These are phyloP conservation scores for Procambarus virginalis DNA, from an alignment of 1,140 invertebrate species.

Conservation along the genomic window DNA sequence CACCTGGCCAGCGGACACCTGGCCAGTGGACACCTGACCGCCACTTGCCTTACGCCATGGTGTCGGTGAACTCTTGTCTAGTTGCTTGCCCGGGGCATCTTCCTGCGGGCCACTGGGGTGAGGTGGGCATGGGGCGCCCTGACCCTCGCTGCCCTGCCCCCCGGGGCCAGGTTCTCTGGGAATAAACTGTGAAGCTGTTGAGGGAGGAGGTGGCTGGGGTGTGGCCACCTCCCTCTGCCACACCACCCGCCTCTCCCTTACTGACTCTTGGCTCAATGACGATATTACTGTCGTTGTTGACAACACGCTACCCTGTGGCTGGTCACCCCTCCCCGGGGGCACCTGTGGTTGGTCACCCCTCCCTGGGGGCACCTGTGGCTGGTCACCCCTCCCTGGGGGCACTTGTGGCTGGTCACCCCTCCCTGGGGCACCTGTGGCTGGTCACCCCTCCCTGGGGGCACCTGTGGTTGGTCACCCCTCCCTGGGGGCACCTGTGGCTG, in stretches of 20 bases:
- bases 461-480: too few relatives aligned
- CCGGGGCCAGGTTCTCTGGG: background rate
- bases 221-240: background rate
- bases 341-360: background rate
- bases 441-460: too few relatives aligned
- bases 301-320: background rate
- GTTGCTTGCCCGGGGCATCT: background rate
- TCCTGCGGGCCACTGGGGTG: background rate
- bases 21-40: background rate
- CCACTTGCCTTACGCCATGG: constrained; percentile 41
- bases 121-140: constrained; percentile 9
- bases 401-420: too few relatives aligned
- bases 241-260: background rate
- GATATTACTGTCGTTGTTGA: background rate
- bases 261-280: background rate
- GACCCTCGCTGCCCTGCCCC: background rate
- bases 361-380: background rate
- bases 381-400: too few relatives aligned
- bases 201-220: background rate
- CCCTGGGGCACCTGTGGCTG: too few relatives aligned
- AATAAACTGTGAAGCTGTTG: background rate
- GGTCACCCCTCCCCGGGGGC: too few relatives aligned
- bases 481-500: too few relatives aligned
- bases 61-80: constrained; percentile 17
- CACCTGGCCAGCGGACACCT: background rate